Conservation (phyloP, 2,888 invertebrate genomes). For the Agrochola macilenta region DNA sequence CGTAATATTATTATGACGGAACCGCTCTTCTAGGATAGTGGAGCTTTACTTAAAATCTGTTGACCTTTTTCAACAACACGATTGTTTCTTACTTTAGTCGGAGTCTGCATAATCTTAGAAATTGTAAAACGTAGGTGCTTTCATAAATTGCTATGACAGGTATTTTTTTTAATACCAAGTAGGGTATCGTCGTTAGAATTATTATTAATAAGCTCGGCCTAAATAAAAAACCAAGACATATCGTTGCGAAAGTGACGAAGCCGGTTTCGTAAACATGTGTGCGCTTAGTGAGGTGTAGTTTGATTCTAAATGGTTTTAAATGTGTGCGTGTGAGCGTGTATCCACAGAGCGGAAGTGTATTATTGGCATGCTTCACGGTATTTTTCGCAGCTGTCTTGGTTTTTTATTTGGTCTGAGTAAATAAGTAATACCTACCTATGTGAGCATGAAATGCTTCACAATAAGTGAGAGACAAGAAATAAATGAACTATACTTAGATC, state of each 20-base stretch:
- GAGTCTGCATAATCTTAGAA: conserved; percentile 27
- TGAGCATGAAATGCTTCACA: conserved; percentile 59
- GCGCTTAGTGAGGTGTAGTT: too few relatives aligned
- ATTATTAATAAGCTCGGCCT: conserved; percentile 1
- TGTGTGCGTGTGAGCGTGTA: too few relatives aligned
- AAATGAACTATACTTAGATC: conserved; percentile 41
- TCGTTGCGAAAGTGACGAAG: too few relatives aligned
- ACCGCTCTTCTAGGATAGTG: too few relatives aligned
- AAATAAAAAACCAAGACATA: too few relatives aligned
- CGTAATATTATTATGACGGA: too few relatives aligned
- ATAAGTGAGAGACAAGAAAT: conserved; percentile 49
- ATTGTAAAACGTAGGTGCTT: conserved; percentile 56
- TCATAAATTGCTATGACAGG: conserved; percentile 34
- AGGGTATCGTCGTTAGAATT: conserved; percentile 36
- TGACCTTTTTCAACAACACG: conserved; percentile 1
- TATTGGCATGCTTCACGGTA: too few relatives aligned
- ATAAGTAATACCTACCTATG: conserved; percentile 42
- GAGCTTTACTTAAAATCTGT: conserved; percentile 4
- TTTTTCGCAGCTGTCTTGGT: too few relatives aligned
- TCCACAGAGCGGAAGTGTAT: too few relatives aligned
- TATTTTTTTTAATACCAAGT: conserved; percentile 44
- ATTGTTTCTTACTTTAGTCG: conserved; percentile 6
- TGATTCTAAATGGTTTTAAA: too few relatives aligned
- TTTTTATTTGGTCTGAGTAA: not conserved
- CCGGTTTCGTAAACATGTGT: too few relatives aligned